These are phyloP conservation scores for Pterocles burchelli DNA, from an alignment of 2,113 vertebrate genomes.

Conservation along the genomic window DNA sequence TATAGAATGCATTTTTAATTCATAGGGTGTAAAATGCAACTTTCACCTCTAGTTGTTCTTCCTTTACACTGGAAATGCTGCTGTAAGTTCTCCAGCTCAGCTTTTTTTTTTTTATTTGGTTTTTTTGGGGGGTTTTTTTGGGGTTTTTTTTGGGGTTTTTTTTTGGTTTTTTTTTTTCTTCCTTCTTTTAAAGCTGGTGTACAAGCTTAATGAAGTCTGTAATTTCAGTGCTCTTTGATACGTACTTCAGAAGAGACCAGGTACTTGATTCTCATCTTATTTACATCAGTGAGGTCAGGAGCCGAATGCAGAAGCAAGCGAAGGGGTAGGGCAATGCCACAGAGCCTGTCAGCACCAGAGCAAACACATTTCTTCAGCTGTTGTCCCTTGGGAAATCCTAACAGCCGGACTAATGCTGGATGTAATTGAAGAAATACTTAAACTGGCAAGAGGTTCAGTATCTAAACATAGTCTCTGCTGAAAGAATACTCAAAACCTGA, in stretches of 20 bases:
- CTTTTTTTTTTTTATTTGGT: too few species aligned
- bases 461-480: not conserved
- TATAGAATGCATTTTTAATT: not conserved
- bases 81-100: not conserved
- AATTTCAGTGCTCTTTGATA: not conserved
- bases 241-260: not conserved
- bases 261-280: not conserved
- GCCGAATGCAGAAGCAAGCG: not conserved
- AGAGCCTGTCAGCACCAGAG: not conserved
- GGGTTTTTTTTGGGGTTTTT: too few species aligned
- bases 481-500: not conserved
- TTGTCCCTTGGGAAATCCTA: not conserved
- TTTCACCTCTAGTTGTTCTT: not conserved
- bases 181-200: not conserved
- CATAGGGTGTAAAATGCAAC: not conserved
- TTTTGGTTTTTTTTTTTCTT: not conserved
- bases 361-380: not conserved
- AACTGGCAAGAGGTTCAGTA: not conserved
- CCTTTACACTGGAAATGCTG: conserved; percentile 5
- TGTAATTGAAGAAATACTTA: not conserved
- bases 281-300: not conserved
- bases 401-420: not conserved
- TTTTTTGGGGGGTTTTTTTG: too few species aligned
- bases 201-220: not conserved
- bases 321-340: not conserved